A percentile compares a stretch with the other conserved stretches of the same genome.
These are phyloP conservation scores for Dynastes grantii DNA, from an alignment of 2,888 invertebrate species.

Conservation along the genomic window DNA sequence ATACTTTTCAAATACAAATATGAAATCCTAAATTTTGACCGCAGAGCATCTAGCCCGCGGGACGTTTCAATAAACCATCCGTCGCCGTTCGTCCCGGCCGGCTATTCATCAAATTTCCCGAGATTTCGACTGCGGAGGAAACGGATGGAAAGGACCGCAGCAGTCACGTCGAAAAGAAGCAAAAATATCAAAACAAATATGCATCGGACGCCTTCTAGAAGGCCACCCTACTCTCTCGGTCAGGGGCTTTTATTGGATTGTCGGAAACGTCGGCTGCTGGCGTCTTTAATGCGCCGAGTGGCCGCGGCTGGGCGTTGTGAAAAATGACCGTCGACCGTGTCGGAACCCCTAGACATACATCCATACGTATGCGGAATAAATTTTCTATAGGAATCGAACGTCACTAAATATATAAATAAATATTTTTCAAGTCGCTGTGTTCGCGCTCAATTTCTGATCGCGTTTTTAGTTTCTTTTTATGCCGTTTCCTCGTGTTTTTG, in stretches of 20 bases:
- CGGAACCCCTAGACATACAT: constrained; percentile 47
- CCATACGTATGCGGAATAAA: constrained; percentile 6
- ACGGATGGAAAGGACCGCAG: constrained; percentile 42
- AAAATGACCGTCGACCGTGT: constrained; percentile 65
- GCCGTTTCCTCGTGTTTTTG: constrained; percentile 5
- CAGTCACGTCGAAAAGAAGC: constrained; percentile 28
- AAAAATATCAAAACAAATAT: constrained; percentile 70
- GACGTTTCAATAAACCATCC: constrained; percentile 70
- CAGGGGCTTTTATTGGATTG: constrained; percentile 65
- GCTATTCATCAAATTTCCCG: constrained; percentile 67
- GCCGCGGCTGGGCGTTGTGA: constrained; percentile 56
- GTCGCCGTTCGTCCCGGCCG: constrained; percentile 61
- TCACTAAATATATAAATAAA: constrained; percentile 63
- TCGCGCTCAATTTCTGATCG: constrained; percentile 53
- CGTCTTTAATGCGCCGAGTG: constrained; percentile 63
- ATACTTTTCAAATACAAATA: constrained; percentile 53
- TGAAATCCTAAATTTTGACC: constrained; percentile 56
- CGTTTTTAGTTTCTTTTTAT: constrained; percentile 49
- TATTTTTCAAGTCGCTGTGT: constrained; percentile 61
- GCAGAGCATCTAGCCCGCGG: constrained; percentile 61
- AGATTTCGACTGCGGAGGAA: constrained; percentile 56
- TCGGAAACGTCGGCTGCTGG: constrained; percentile 61
- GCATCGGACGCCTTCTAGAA: constrained; percentile 61
- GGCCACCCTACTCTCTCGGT: constrained; percentile 58
- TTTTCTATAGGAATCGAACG: constrained; percentile 46